Evolutionary conservation across 2,113 vertebrate species (phyloP).

Genomic region (Bungarus multicinctus): DNA sequence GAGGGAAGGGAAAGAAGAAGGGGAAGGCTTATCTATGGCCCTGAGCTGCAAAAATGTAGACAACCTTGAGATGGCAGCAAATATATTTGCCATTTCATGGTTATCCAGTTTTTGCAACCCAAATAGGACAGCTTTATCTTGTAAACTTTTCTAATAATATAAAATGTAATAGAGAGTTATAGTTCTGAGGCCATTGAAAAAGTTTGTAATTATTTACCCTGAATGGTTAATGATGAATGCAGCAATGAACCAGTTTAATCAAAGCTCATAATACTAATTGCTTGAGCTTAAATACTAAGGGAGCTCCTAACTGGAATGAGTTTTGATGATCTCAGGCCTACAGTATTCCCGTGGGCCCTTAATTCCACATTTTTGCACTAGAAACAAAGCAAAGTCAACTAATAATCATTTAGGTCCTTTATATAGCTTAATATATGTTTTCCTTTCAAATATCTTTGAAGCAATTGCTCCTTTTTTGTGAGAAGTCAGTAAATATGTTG

Average conservation of each 20-base stretch:
- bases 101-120: not conserved
- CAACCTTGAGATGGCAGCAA: not conserved
- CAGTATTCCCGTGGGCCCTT: not conserved
- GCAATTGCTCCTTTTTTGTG: not conserved
- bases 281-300: not conserved
- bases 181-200: conserved; percentile 8
- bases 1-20: not conserved
- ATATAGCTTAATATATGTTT: conserved; percentile 16
- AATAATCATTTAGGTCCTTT: conserved; percentile 31
- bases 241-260: conserved; percentile 25
- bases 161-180: not conserved
- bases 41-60: not conserved
- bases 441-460: conserved; percentile 9
- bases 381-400: conserved; percentile 31
- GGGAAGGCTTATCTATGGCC: not conserved
- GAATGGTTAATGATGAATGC: conserved; percentile 25
- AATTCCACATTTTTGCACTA: conserved; percentile 16
- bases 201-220: conserved; percentile 40
- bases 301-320: conserved; percentile 22
- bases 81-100: not conserved
- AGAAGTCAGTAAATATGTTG: rapidly evolving
- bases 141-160: conserved; percentile 6
- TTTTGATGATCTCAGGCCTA: conserved; percentile 34
- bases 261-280: conserved; percentile 41
- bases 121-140: not conserved